Percentiles rank a stretch among this genome's conserved stretches.
Conservation (phyloP, 2,888 invertebrate species). For the Labia minor region DNA sequence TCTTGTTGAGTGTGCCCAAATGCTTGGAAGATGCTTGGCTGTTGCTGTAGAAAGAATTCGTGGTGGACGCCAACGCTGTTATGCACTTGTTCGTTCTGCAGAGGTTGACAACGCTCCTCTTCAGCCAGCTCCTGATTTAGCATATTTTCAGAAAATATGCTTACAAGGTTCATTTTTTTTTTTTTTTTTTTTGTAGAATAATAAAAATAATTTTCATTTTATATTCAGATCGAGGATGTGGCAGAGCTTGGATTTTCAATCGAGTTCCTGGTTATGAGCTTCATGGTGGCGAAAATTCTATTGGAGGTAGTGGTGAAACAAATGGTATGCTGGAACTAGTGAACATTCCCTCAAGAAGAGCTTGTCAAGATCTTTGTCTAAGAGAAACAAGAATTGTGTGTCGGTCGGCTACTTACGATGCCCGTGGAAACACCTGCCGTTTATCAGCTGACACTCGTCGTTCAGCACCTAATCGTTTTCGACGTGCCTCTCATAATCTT, state of each 20-base stretch:
- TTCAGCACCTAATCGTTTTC: constrained; percentile 39
- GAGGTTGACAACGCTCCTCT: constrained; percentile 33
- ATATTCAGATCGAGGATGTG: constrained; percentile 33
- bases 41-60: constrained; percentile 34
- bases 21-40: constrained; percentile 33
- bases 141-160: constrained; percentile 39
- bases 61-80: constrained; percentile 35
- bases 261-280: constrained; percentile 40
- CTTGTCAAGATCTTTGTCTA: constrained; percentile 41
- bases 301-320: constrained; percentile 27
- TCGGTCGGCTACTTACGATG: constrained; percentile 41
- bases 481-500: constrained; percentile 32
- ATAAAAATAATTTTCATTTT: not conserved
- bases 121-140: constrained; percentile 34
- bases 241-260: constrained; percentile 40
- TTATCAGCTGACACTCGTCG: constrained; percentile 41
- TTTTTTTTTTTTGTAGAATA: not conserved
- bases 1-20: constrained; percentile 33
- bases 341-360: constrained; percentile 36
- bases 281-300: constrained; percentile 26
- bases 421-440: constrained; percentile 37
- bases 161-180: constrained; percentile 31
- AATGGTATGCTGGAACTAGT: constrained; percentile 37
- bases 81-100: constrained; percentile 35
- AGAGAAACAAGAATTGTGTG: constrained; percentile 39